These are phyloP conservation scores for Ascidia mentula DNA, from an alignment of 23 tunicate genomes.

Conservation along the genomic window DNA sequence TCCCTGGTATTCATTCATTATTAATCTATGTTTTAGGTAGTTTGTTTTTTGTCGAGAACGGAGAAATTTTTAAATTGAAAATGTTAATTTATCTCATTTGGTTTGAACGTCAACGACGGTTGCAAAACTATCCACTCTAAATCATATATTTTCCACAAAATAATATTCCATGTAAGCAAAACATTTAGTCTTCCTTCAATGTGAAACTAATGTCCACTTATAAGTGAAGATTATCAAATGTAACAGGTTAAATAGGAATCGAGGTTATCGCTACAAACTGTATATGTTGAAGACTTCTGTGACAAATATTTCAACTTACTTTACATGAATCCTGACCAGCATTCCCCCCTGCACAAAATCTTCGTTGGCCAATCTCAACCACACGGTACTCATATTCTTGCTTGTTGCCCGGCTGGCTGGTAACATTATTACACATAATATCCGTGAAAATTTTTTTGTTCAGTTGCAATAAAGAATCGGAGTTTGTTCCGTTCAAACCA, in stretches of 20 bases:
- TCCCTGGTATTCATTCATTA: too few species aligned
- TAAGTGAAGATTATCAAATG: neutral
- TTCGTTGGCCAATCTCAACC: slow-evolving; percentile 11
- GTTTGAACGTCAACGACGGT: too few species aligned
- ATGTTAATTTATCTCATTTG: too few species aligned
- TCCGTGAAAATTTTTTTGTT: slow-evolving; percentile 8
- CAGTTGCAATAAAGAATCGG: slow-evolving; percentile 38
- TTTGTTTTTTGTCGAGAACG: too few species aligned
- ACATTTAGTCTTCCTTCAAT: too few species aligned
- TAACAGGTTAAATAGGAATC: neutral
- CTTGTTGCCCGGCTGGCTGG: neutral
- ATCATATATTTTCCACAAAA: too few species aligned
- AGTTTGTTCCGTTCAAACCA: neutral
- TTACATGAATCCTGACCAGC: slow-evolving; percentile 40
- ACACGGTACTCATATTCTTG: slow-evolving; percentile 16
- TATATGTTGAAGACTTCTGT: too few species aligned
- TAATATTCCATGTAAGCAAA: too few species aligned
- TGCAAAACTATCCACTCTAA: too few species aligned
- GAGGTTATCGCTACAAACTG: neutral
- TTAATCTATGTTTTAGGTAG: too few species aligned
- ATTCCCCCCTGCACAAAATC: slow-evolving; percentile 55
- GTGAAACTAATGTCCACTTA: too few species aligned
- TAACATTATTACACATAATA: neutral
- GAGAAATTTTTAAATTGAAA: too few species aligned
- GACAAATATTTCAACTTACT: slow-evolving; percentile 14